phyloP scores from a whole-genome alignment of 2,113 vertebrate species.

The Hypomesus transpacificus region DNA sequence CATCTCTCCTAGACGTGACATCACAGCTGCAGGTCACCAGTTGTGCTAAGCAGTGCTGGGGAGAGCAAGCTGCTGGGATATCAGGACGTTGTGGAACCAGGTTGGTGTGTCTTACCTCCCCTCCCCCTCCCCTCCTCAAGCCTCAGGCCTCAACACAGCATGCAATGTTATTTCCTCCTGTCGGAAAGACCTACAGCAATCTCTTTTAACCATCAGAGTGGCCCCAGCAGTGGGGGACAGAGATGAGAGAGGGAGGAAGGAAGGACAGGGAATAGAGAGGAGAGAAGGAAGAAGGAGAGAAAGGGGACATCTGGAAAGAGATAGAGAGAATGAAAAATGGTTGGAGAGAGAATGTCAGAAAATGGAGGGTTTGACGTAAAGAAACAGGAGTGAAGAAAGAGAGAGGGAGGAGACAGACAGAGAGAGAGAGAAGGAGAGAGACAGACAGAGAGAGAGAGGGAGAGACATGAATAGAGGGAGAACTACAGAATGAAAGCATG shows the following conservation, averaged over 20 bases:
- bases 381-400: neutral
- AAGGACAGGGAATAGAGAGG: neutral
- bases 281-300: neutral
- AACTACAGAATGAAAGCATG: neutral
- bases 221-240: neutral
- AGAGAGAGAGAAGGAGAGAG: conserved; percentile 59
- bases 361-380: conserved; percentile 11
- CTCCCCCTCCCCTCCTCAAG: neutral
- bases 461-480: conserved; percentile 9
- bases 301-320: neutral
- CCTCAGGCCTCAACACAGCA: neutral
- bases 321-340: conserved; percentile 7
- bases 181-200: conserved; percentile 17
- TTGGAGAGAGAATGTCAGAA: conserved; percentile 19
- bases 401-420: neutral
- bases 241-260: neutral
- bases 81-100: neutral
- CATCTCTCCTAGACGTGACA: conserved; percentile 8
- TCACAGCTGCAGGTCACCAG: conserved; percentile 43
- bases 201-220: conserved; percentile 8
- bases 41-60: neutral
- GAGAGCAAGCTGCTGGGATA: neutral
- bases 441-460: conserved; percentile 21
- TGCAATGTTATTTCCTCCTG: conserved; percentile 10
- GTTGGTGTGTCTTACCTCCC: neutral